Conservation (phyloP, 2,888 invertebrate genomes). For the Himalopsyche tibetana region DNA sequence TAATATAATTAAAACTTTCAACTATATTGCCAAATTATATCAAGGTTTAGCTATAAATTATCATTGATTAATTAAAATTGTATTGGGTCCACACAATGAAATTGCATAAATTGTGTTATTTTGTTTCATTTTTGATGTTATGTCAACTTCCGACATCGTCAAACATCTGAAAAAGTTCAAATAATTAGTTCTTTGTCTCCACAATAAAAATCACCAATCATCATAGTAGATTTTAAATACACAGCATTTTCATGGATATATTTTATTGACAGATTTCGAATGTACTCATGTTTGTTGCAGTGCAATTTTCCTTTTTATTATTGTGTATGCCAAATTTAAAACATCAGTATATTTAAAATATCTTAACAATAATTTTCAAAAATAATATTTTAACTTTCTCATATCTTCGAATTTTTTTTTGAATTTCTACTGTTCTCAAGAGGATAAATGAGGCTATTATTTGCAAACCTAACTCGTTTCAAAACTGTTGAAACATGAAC, state of each 20-base stretch:
- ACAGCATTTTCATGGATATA: background rate
- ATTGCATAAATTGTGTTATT: background rate
- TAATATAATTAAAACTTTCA: background rate
- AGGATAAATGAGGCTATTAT: too few species aligned
- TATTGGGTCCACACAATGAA: slow-evolving; percentile 35
- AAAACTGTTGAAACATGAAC: too few species aligned
- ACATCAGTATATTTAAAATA: too few species aligned
- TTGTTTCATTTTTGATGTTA: slow-evolving; percentile 6
- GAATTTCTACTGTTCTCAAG: too few species aligned
- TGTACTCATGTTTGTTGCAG: too few species aligned
- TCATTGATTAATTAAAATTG: background rate
- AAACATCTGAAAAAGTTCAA: slow-evolving; percentile 46
- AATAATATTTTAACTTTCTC: too few species aligned
- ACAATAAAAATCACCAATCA: background rate
- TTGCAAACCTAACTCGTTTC: too few species aligned
- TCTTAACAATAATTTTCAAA: too few species aligned
- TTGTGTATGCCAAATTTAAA: too few species aligned
- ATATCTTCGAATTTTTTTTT: too few species aligned
- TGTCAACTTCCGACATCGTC: slow-evolving; percentile 7
- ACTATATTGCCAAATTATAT: slow-evolving; percentile 25
- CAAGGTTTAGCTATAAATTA: slow-evolving; percentile 1
- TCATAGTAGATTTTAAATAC: background rate
- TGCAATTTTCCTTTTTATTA: too few species aligned
- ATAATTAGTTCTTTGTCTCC: background rate
- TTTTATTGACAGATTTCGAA: too few species aligned